Percentiles rank a stretch among this genome's conserved stretches.
Conservation (phyloP, 2,888 invertebrate species). For the Epinotia ramella region DNA sequence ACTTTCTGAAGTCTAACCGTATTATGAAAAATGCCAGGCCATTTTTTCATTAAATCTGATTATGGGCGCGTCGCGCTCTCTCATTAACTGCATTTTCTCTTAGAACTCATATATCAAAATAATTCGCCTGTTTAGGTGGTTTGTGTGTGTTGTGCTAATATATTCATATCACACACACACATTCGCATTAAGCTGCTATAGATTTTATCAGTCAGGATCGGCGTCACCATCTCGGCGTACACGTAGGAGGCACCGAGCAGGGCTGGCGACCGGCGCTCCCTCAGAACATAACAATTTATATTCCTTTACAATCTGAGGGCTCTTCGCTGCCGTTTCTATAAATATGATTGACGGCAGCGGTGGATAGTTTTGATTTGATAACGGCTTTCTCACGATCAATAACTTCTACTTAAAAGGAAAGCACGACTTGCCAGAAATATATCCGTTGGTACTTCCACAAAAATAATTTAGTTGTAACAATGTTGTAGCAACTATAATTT, state of each 20-base stretch:
- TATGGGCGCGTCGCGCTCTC: background rate
- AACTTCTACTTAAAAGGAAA: background rate
- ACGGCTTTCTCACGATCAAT: conserved; percentile 9
- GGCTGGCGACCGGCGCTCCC: background rate
- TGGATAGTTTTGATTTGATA: background rate
- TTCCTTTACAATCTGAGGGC: too few species aligned
- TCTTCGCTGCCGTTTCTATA: background rate
- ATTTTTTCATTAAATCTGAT: background rate
- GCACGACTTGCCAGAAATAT: conserved; percentile 2
- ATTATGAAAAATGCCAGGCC: background rate
- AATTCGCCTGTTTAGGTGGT: background rate
- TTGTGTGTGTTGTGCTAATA: background rate
- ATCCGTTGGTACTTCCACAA: conserved; percentile 5
- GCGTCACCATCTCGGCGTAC: background rate
- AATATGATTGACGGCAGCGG: background rate
- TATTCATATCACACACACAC: background rate
- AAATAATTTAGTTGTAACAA: background rate
- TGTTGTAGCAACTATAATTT: background rate
- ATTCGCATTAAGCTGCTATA: background rate
- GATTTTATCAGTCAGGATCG: background rate
- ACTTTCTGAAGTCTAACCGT: background rate
- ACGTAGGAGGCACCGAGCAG: background rate
- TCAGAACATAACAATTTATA: too few species aligned
- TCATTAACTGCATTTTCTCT: background rate
- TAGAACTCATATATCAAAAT: background rate